Evolutionary conservation across 2,888 invertebrate species (phyloP), one percentile per base, ranked within the genome.

Genomic region (Trypoxylon attenuatum): DNA sequence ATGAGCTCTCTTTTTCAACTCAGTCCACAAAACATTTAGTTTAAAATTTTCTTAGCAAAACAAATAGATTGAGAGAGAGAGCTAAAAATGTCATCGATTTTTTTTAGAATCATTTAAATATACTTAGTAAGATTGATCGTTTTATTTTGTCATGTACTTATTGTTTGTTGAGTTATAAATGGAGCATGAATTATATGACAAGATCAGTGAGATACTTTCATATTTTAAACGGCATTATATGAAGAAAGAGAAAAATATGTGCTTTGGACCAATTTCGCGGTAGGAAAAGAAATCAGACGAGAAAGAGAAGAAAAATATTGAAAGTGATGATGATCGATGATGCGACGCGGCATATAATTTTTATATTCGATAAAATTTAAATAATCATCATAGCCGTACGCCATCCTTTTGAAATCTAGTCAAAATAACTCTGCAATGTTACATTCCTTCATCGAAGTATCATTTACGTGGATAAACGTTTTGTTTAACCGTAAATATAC

Each of bases 131-230:
- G n/a, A n/a, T n/a, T n/a, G n/a, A n/a, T n/a, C n/a, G n/a, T n/a
- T n/a, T n/a, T n/a, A n/a, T n/a, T n/a, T n/a, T n/a, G n/a, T n/a
- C n/a, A 63, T 49, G 62, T 76, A 77, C 59, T 79, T 76, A 67
- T 71, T 56, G 42, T 41, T 63, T 53, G 49, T 53, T 25, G 42
- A 54, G 56, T 56, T 53, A 29, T 19, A 52, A 55, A 53, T 10
- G 15, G 42, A 57, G 59, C 61, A 39, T 64, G 63, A 58, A 61
- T 68, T 62, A 13, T 60, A 75, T 79, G 55, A 67, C 78, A 76
- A 64, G 60, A 59, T 73, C 78, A 82, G 78, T 79, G 79, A 82
- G 77, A 80, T 77, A 76, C 70, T 77, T 73, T 65, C 76, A 75
- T 72, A 75, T 73, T 69, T 76, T 77, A 76, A 70, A 63, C 39